Percentiles rank a stretch among this genome's conserved stretches.
Conservation (phyloP, 2,888 invertebrate species). For the Pristionchus entomophagus region DNA sequence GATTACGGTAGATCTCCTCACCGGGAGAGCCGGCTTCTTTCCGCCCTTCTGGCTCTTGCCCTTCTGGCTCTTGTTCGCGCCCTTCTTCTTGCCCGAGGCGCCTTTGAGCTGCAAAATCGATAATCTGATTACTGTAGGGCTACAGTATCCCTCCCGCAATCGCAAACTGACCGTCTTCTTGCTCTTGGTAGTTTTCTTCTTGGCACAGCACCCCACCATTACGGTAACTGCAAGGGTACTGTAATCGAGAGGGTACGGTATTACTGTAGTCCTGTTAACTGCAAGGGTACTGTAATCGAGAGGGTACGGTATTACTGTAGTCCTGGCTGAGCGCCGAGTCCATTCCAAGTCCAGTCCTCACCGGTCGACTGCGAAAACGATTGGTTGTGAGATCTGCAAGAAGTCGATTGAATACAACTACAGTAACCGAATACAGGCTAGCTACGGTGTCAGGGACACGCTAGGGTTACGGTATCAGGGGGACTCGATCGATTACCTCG, state of each 20-base stretch:
- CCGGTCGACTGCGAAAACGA: slow-evolving; percentile 15
- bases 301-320: background rate
- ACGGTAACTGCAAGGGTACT: background rate
- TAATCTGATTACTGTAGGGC: background rate
- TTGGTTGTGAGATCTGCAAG: slow-evolving; percentile 5
- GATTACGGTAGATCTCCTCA: background rate
- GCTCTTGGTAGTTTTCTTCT: background rate
- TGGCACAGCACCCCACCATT: slow-evolving; percentile 14
- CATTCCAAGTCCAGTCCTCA: background rate
- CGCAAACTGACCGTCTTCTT: slow-evolving; percentile 20
- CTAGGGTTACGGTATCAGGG: background rate
- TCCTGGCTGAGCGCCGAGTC: background rate
- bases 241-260: background rate
- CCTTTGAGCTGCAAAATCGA: slow-evolving; percentile 15
- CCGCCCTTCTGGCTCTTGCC: background rate
- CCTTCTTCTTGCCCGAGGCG: background rate
- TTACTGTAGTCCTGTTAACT: slow-evolving; percentile 11
- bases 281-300: background rate
- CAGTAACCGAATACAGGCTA: background rate
- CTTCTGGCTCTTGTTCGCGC: background rate
- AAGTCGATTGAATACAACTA: too few relatives aligned
- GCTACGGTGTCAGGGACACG: background rate
- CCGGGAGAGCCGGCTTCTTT: background rate
- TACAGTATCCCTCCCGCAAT: background rate
- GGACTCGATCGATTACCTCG: slow-evolving; percentile 13